Evolutionary conservation across 2,888 invertebrate genomes (phyloP).

Genomic region (Caenorhabditis sinica): DNA sequence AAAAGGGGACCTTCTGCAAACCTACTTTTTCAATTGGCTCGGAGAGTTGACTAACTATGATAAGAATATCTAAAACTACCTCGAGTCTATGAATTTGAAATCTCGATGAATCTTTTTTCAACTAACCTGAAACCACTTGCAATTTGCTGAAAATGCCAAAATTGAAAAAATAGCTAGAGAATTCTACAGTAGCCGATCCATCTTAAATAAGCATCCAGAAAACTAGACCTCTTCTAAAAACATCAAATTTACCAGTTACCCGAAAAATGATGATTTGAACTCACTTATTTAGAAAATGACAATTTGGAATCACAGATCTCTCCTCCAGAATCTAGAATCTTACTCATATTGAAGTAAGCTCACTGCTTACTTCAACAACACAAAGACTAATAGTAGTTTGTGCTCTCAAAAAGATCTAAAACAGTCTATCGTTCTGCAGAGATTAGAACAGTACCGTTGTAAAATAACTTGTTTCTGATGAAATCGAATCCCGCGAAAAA

Average conservation of each 20-base stretch:
- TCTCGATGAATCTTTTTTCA: too few relatives aligned
- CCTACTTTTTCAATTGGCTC: too few relatives aligned
- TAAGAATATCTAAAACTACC: too few relatives aligned
- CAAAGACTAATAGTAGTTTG: slow-evolving; percentile 1
- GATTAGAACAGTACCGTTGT: neutral
- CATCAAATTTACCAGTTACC: neutral
- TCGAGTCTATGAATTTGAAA: too few relatives aligned
- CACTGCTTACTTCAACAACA: neutral
- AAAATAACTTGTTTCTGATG: slow-evolving; percentile 61
- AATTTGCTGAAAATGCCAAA: too few relatives aligned
- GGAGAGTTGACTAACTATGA: too few relatives aligned
- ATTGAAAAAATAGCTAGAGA: too few relatives aligned
- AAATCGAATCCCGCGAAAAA: slow-evolving; percentile 31
- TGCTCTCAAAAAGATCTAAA: slow-evolving; percentile 30
- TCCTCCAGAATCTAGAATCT: neutral
- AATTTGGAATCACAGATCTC: slow-evolving; percentile 16
- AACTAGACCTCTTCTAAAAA: neutral
- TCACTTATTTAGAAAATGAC: slow-evolving; percentile 20
- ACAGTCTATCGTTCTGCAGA: slow-evolving; percentile 14
- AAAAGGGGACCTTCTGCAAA: too few relatives aligned
- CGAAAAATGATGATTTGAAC: slow-evolving; percentile 1
- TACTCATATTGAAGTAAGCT: too few relatives aligned
- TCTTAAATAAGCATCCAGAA: neutral
- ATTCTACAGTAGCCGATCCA: too few relatives aligned
- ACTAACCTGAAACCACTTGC: too few relatives aligned